Base-by-base conservation (phyloP, 2,797 vertebrate genomes). In the Fundulus diaphanus region DNA sequence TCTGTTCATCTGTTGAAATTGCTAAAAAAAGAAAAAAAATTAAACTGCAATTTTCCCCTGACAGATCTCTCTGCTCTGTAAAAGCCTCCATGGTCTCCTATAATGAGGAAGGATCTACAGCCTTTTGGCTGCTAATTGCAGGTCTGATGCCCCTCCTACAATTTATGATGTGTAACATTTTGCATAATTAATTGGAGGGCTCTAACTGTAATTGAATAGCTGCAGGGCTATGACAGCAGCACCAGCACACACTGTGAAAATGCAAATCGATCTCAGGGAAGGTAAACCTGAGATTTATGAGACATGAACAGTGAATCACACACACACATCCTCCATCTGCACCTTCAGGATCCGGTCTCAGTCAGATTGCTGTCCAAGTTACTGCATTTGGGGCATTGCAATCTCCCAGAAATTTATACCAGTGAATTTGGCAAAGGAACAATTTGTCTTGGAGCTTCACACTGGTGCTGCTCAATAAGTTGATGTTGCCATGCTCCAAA, bases 171-270 rank as follows among this genome's bases (percentile, higher is more conserved):
- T 87, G 72, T 83, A 83, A 80, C 87, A 82, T 88, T 90, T 69
- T 89, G 90, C 86, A 91, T 92, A 92, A 93, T 94, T 94, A 92
- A 94, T 93, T 93, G 87, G 52, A 56, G 61, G 77, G 79, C 77
- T 90, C 85, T 90, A 88, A 82, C 71, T 73, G 88, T 89, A 88
- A 92, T 84, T 86, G 91, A 91, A 90, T 73, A 78, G 88, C 92
- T 86, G 20, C 77, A 73, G 83, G 91, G 82, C 86, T 81, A 46
- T 5, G 63, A 76, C 79, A 13, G 82, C 91, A 86, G 85, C 82
- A 78, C 80, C 78, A 89, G 90, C 90, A 93, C 92, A 91, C 87
- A 80, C 90, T 92, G 94, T 93, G 94, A 92, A 93, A 91, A 94
- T 94, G 92, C 91, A 93, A 94, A 94, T 93, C 49, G 77, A 76